Percentiles rank a stretch among this genome's conserved stretches.
Evolutionary conservation across 2,888 invertebrate genomes (phyloP).

Genomic region (Drosophila histrio): DNA sequence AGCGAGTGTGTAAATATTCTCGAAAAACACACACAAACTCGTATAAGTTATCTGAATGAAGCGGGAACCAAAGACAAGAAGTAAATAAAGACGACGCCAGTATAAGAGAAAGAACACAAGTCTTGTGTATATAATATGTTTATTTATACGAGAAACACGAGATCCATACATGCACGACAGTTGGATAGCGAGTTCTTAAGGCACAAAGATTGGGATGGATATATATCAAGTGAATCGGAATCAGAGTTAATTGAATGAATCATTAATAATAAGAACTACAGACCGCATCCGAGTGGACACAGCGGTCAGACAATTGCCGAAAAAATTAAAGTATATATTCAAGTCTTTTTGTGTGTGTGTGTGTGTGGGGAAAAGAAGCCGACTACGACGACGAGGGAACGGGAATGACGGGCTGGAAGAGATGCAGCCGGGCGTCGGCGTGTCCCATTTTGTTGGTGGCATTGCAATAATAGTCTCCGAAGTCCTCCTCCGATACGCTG

Average conservation of each 20-base stretch:
- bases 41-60: background rate
- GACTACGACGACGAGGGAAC: slow-evolving; percentile 70
- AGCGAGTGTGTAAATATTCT: slow-evolving; percentile 22
- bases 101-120: slow-evolving; percentile 11
- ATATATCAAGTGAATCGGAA: slow-evolving; percentile 65
- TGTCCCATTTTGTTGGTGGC: slow-evolving; percentile 84
- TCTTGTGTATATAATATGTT: slow-evolving; percentile 27
- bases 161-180: slow-evolving; percentile 40
- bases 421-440: slow-evolving; percentile 81
- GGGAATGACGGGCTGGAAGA: slow-evolving; percentile 82
- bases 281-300: slow-evolving; percentile 58
- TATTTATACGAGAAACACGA: slow-evolving; percentile 33
- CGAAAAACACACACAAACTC: background rate
- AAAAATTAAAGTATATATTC: slow-evolving; percentile 54
- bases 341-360: slow-evolving; percentile 62
- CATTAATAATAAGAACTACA: slow-evolving; percentile 71
- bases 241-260: slow-evolving; percentile 82
- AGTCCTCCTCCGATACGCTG: slow-evolving; percentile 78
- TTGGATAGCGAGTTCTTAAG: slow-evolving; percentile 61
- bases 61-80: background rate
- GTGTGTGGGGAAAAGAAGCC: slow-evolving; percentile 30
- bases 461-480: slow-evolving; percentile 83
- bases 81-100: background rate
- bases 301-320: slow-evolving; percentile 61
- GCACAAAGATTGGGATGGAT: slow-evolving; percentile 56